Percentiles rank a stretch among this genome's conserved stretches.
Conservation (phyloP, 2,888 invertebrate genomes). For the Lasioglossum calceatum region DNA sequence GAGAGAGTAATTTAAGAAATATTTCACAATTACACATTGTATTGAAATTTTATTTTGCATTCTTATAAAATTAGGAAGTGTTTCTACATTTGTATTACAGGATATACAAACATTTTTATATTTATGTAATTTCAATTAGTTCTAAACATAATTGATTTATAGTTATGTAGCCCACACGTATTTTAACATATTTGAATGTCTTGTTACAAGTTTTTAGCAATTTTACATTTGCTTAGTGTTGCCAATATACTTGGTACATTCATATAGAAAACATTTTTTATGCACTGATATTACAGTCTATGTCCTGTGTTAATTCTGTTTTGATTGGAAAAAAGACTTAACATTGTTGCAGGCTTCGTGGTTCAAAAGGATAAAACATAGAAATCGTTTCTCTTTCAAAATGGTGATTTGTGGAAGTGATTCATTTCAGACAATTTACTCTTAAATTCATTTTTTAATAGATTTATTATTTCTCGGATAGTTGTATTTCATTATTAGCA, state of each 20-base stretch:
- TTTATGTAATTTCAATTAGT: conserved; percentile 31
- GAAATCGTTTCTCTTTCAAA: background rate
- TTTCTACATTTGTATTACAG: conserved; percentile 43
- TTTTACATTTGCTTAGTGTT: background rate
- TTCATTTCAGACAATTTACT: background rate
- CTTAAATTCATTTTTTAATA: background rate
- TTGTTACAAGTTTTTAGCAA: conserved; percentile 25
- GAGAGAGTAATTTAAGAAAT: conserved; percentile 59
- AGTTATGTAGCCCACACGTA: conserved; percentile 12
- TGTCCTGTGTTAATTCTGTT: background rate
- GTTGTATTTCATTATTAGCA: background rate
- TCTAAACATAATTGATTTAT: conserved; percentile 23
- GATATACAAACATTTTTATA: conserved; percentile 50
- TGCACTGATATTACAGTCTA: background rate
- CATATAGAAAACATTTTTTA: background rate
- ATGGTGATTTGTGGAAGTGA: too few relatives aligned
- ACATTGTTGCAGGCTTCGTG: background rate
- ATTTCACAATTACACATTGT: conserved; percentile 48
- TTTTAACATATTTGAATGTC: conserved; percentile 22
- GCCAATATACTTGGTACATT: background rate
- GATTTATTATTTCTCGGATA: background rate
- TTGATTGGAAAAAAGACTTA: background rate
- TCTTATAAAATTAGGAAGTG: conserved; percentile 30
- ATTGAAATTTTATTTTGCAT: conserved; percentile 51
- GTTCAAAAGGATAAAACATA: background rate